Evolutionary conservation across 1,140 invertebrate species (phyloP).

Genomic region (Hesperophylax magnus): DNA sequence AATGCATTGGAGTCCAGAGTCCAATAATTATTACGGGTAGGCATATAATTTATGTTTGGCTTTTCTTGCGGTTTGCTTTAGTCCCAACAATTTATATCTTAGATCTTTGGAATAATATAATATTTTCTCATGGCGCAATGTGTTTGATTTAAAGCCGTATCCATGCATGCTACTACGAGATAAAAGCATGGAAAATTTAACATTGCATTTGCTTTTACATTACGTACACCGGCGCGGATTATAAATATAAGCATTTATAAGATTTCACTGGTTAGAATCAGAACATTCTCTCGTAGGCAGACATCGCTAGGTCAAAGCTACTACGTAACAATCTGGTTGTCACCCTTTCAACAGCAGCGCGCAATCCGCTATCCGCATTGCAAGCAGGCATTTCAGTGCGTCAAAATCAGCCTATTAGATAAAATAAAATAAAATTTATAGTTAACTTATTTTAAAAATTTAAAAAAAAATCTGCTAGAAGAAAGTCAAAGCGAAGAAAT

Average conservation of each 20-base stretch:
- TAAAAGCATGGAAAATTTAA: constrained; percentile 24
- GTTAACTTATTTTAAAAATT: too few relatives aligned
- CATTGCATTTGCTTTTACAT: not conserved
- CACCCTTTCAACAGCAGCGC: constrained; percentile 11
- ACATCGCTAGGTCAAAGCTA: not conserved
- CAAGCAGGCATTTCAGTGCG: not conserved
- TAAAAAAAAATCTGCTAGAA: too few relatives aligned
- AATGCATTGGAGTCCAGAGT: too few relatives aligned
- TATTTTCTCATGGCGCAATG: too few relatives aligned
- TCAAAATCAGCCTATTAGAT: not conserved
- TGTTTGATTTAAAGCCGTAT: not conserved
- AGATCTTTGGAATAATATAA: too few relatives aligned
- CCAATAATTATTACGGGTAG: too few relatives aligned
- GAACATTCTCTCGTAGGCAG: not conserved
- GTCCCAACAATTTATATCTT: too few relatives aligned
- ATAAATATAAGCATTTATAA: constrained; percentile 18
- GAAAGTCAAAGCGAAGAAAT: too few relatives aligned
- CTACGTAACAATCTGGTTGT: not conserved
- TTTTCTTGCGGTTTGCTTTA: too few relatives aligned
- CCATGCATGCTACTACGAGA: not conserved
- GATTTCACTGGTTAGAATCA: constrained; percentile 4
- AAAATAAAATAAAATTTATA: too few relatives aligned
- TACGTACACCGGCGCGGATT: not conserved
- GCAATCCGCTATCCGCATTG: not conserved
- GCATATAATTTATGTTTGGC: too few relatives aligned